Percentiles rank a stretch among this genome's conserved stretches.
Evolutionary conservation across 2,888 invertebrate genomes (phyloP).

Genomic region (Isotomurus palustris): DNA sequence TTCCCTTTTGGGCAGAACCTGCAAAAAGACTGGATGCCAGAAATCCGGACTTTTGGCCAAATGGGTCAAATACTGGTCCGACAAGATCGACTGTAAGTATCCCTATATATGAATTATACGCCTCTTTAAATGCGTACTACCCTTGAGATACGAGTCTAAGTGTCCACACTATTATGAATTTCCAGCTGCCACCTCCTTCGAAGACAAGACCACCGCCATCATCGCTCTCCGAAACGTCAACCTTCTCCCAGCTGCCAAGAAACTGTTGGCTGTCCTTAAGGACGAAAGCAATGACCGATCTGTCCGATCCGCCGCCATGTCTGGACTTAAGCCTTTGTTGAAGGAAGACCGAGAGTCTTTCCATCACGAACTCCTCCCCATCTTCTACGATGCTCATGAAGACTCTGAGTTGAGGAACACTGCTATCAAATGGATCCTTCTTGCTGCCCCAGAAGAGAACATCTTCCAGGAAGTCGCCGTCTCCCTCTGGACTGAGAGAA

Average conservation of each 20-base stretch:
- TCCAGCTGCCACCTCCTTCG: conserved; percentile 25
- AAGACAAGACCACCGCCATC: conserved; percentile 43
- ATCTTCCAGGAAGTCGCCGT: conserved; percentile 38
- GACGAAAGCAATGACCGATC: conserved; percentile 38
- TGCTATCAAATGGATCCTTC: conserved; percentile 30
- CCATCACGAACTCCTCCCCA: conserved; percentile 37
- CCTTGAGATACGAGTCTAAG: neutral
- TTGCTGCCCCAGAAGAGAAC: conserved; percentile 26
- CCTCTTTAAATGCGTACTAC: neutral
- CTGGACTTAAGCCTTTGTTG: conserved; percentile 38
- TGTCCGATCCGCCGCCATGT: conserved; percentile 42
- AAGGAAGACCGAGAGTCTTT: conserved; percentile 27
- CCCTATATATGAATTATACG: neutral
- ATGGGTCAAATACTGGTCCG: conserved; percentile 40
- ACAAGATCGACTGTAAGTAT: conserved; percentile 33
- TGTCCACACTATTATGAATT: neutral
- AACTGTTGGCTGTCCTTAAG: conserved; percentile 31
- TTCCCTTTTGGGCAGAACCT: conserved; percentile 38
- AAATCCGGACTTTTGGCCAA: conserved; percentile 40
- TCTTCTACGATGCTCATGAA: conserved; percentile 40
- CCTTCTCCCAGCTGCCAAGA: conserved; percentile 33
- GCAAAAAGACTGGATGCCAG: conserved; percentile 39
- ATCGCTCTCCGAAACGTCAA: conserved; percentile 38
- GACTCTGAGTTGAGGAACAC: conserved; percentile 40
- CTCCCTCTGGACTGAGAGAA: conserved; percentile 43